Base-by-base conservation (phyloP, 2,113 vertebrate genomes). In the Passerina amoena region DNA sequence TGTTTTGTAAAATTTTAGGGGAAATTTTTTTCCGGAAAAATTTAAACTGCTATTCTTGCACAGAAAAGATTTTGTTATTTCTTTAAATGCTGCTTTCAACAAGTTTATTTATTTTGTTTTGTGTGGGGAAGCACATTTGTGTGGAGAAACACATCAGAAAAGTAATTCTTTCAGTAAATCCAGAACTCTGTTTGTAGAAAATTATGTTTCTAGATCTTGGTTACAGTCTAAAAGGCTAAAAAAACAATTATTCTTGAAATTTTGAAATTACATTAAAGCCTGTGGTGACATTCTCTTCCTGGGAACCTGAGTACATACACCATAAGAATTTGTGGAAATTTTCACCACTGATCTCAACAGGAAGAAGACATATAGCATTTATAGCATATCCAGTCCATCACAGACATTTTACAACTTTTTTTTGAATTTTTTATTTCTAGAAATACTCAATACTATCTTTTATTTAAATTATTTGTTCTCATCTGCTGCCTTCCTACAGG, bases 241-340 rank as follows among this genome's bases (percentile, higher is more conserved):
- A 85, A 66, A 51, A 2, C 59, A 75, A 22, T 16, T 6, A 31
- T 28, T 14, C 10, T n/a, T 61, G 22, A 64, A 81, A 68, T 40
- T 45, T 45, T 83, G 33, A 54, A 63, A 63, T 31, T 6, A 2
- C 7, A n/a, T 86, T 59, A 54, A 92, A 84, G 3, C 1, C 13
- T n/a, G 12, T 44, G 5, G 14, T 59, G 31, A 51, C 4, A 24
- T 54, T 30, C 1, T 86, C 65, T 71, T 79, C 19, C 21, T 63
- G 54, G 5, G 15, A 54, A 47, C 5, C 11, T 70, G 35, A 81
- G n/a, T 35, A 33, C 6, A 11, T 10, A n/a, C 0, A 0, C 17
- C 33, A 30, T 15, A 19, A 81, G 78, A 75, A 59, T 63, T 51
- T 2, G 1, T 21, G 12, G 23, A 70, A 88, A 38, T 59, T 35